Base-by-base conservation (phyloP, 2,888 invertebrate species). In the Caenorhabditis virilis region DNA sequence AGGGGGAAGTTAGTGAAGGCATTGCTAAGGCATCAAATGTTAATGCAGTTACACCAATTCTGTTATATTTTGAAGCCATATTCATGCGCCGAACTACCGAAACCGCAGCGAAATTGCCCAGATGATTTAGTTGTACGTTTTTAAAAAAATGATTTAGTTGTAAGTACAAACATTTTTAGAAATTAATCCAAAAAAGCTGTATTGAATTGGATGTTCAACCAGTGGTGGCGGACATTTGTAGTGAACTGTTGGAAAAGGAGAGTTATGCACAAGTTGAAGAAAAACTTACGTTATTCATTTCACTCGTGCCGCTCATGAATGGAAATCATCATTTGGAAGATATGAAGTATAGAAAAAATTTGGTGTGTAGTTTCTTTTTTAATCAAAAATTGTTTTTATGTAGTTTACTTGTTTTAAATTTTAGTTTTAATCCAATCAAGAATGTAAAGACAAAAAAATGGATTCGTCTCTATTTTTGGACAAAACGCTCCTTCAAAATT, bases 271-370 rank as follows among this genome's bases (percentile, higher is more conserved):
- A 27, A 41, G 66, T 66, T 1, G 39, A 56, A 38, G 16, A 36
- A 6, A 60, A 56, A 38, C 36, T 71, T 39, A 33, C 54, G 2
- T 23, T 65, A 16, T 65, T 71, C 36, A 47, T 69, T 2, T 36
- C 49, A 23, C 59, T 72, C 43, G 64, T 63, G 18, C 75, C 76
- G 9, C 65, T 69, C 48, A 54, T 79, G 50, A 61, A 76, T 43
- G 79, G 79, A 26, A 52, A 60, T 16, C 58, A 75, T 46, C 79
- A 79, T 52, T 51, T 79, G 15, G 79, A 79, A 48, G 75, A 76
- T 36, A 77, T 78, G 38, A 78, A 76, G 49, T 78, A 69, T 53
- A 54, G 59, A 35, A 46, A 61, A 18, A 62, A 68, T 50, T 38
- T 58, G 54, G 68, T 70, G 39, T 13, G 30, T 49, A 22, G 15